Base-by-base conservation (phyloP, 2,113 vertebrate species). In the Puntigrus tetrazona region DNA sequence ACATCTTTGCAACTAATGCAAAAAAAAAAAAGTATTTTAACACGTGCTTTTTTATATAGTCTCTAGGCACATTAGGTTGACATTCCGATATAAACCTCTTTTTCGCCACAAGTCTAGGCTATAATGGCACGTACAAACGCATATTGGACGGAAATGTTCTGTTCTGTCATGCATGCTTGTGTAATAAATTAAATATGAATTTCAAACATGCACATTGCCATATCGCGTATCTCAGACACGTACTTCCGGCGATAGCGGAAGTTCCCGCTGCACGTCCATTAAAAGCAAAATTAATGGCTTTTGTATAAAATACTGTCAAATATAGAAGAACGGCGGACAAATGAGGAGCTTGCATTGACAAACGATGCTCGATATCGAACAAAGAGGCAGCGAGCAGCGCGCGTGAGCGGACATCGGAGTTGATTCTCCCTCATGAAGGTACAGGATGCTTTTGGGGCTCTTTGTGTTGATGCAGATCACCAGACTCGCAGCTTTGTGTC, bases 351-450 rank as follows among this genome's bases (percentile, higher is more conserved):
- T 41, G 10, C 11, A 8, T 2, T 41, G 25, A 61, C 22, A 55
- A 50, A 13, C 55, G 16, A 47, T 73, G 82, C 31, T 78, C 79
- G 5, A 27, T 13, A 63, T 41, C 13, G 27, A 27, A 45, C 31
- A 57, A 72, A 59, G 45, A 27, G 14, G 36, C 29, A 31, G 63
- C 36, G 29, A 16, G 65, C 76, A 10, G 41, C 43, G 13, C 29
- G 78, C 82, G 69, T 86, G 67, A 88, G 38, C 38, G 55, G 29
- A 31, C 22, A 52, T n/a, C 7, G 45, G 29, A 34, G 82, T 7
- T 38, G 70, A 27, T 50, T 73, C 78, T 87, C 83, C 83, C 81
- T 38, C 10, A 67, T 61, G 74, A 86, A 88, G 87, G 87, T 88
- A 88, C 41, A 25, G 25, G 22, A 14, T 70, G 43, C 10, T 29